Percentiles rank a stretch among this genome's conserved stretches.
phyloP scores from a whole-genome alignment of 2,888 invertebrate species.

The Cheilosia variabilis region DNA sequence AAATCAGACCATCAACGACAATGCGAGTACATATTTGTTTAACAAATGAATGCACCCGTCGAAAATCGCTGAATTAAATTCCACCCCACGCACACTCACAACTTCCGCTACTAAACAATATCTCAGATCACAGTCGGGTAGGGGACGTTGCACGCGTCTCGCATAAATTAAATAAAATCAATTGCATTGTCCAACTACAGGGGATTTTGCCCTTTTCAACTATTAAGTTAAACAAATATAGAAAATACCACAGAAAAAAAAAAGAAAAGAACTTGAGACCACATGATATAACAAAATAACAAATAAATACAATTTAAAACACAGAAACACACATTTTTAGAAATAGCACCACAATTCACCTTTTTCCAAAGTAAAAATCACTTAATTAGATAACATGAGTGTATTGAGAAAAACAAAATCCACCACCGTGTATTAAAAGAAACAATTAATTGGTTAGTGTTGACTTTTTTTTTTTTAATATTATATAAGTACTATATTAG shows the following conservation, averaged over 20 bases:
- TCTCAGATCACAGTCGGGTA: background rate
- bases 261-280: constrained; percentile 68
- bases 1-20: background rate
- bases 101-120: constrained; percentile 46
- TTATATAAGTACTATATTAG: background rate
- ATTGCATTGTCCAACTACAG: constrained; percentile 33
- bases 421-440: constrained; percentile 32
- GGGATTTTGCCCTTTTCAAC: constrained; percentile 41
- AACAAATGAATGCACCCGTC: constrained; percentile 20
- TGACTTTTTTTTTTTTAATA: constrained; percentile 7
- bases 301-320: constrained; percentile 6
- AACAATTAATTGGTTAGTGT: constrained; percentile 54
- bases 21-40: background rate
- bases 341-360: constrained; percentile 41
- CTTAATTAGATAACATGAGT: constrained; percentile 68
- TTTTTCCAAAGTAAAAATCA: constrained; percentile 53
- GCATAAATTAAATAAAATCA: constrained; percentile 45
- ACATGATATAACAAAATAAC: constrained; percentile 32
- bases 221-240: constrained; percentile 7
- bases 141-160: constrained; percentile 41
- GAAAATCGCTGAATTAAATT: constrained; percentile 43
- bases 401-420: constrained; percentile 9
- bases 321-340: constrained; percentile 20
- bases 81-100: constrained; percentile 53
- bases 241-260: constrained; percentile 13